Evolutionary conservation across 2,888 invertebrate genomes (phyloP), one percentile per base, ranked within the genome.

Genomic region (Shargacucullia verbasci): DNA sequence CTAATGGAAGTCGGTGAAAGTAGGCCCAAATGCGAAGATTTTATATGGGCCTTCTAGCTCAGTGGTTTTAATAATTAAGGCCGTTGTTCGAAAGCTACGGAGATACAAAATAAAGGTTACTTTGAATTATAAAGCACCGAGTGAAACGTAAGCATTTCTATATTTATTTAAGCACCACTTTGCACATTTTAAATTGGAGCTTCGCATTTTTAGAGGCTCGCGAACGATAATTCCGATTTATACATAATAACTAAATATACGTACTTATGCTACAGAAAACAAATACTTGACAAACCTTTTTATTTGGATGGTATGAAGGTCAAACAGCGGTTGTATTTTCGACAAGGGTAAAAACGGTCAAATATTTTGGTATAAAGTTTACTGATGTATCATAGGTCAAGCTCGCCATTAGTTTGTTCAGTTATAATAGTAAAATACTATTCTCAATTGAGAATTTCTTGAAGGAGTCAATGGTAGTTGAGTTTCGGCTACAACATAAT

Each of bases 261-360:
- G 27, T 34, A 34, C 2, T 2, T n/a, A 20, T 33, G 8, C 25
- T 14, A n/a, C 10, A 29, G 7, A 34, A 39, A 39, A 5, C 35
- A 11, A 2, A 20, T 20, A 20, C 20, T 20, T 35, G 25, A 34
- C 8, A 31, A 20, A 20, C 12, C 13, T 52, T 61, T n/a, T 33
- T 15, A 56, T 33, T 31, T 48, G 12, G 2, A 47, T 47, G 27
- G 12, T 1, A 47, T 47, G 27, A n/a, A 46, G 11, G 6, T 20
- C 33, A 5, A 13, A 15, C 25, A 38, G 15, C n/a, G 15, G 7
- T 4, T 9, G n/a, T n/a, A n/a, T 9, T 39, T 31, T 27, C 9
- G 8, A 14, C 15, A 34, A 34, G 5, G 6, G 12, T 34, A 12
- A 7, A 34, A 4, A 20, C 20, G 4, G 20, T 3, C 20, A 20